Conservation (phyloP, 2,888 invertebrate genomes). For the Glyphotaelius pellucidus region DNA sequence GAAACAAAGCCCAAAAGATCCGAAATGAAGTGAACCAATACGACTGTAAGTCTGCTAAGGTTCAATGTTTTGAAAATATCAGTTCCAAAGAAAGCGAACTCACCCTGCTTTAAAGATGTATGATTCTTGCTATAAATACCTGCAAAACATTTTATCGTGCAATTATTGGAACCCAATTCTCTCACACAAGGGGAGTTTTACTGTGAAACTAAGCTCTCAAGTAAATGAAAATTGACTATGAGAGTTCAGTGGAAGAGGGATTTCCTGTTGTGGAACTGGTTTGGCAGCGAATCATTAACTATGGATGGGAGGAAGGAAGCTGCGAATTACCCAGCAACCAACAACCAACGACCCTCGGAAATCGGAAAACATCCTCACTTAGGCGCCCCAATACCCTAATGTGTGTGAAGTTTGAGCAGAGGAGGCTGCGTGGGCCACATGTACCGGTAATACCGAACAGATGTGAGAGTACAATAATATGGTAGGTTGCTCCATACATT, state of each 20-base stretch:
- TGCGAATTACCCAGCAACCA: not conserved
- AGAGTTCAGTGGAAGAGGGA: not conserved
- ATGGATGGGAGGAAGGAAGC: constrained; percentile 2
- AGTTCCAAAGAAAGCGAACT: no score
- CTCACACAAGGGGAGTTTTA: not conserved
- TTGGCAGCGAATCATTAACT: not conserved
- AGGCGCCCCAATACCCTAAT: not conserved
- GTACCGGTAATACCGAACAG: not conserved
- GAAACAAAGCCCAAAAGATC: no score
- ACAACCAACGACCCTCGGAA: not conserved
- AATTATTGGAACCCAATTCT: no score
- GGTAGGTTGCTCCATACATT: not conserved
- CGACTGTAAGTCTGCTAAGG: no score
- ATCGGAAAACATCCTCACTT: not conserved
- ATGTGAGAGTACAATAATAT: not conserved
- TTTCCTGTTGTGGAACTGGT: not conserved
- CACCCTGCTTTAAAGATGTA: no score
- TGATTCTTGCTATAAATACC: no score
- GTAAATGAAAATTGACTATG: not conserved
- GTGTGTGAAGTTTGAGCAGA: not conserved
- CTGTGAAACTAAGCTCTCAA: not conserved
- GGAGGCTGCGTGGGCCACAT: not conserved
- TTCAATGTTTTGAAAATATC: no score
- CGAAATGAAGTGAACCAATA: no score
- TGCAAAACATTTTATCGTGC: no score